Evolutionary conservation across 2,113 vertebrate species (phyloP), one percentile per base, ranked within the genome.

Genomic region (Gnathonemus echidnorhynchus): DNA sequence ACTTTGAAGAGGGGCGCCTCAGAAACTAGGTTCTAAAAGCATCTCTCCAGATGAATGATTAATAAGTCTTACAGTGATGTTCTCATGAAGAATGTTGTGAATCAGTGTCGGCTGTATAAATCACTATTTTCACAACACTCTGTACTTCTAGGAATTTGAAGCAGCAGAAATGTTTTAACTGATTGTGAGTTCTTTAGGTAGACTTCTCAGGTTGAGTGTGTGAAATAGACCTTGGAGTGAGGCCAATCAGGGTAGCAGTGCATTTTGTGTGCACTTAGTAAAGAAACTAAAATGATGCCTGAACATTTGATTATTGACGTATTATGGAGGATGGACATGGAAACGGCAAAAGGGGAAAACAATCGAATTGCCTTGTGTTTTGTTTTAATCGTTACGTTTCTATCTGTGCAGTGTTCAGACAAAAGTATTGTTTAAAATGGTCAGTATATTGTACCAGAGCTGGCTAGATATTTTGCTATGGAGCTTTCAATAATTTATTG

Each of bases 1-100:
- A 96, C 96, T 62, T 92, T 99, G 92, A 99, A 98, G 92, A 96
- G 97, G 90, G 98, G 98, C 74, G 98, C 97, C 93, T 99, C 98
- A 3, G 98, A 99, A 95, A 99, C 98, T 80, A 96, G 97, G 52
- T 99, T 99, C 97, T 99, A 94, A 96, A 70, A 88, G 19, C 6
- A 87, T 62, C 88, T n/a, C 35, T 42, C 6, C 27, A 89, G 27
- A 13, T 42, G 24, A 77, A 17, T 77, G 66, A 48, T 48, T 45
- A 45, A 83, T 19, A 85, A 48, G 45, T 85, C 39, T 31, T 39
- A 80, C 19, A 85, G 80, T 31, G 10, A 27, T 58, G 87, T 90
- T 9, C 80, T 31, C 42, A 46, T 15, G n/a, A 45, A 62, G 39
- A 62, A 85, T 48, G 52, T 45, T 52, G 52, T 45, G 31, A 62